Conservation (phyloP, 2,888 invertebrate genomes). For the Calameuta idolon region DNA sequence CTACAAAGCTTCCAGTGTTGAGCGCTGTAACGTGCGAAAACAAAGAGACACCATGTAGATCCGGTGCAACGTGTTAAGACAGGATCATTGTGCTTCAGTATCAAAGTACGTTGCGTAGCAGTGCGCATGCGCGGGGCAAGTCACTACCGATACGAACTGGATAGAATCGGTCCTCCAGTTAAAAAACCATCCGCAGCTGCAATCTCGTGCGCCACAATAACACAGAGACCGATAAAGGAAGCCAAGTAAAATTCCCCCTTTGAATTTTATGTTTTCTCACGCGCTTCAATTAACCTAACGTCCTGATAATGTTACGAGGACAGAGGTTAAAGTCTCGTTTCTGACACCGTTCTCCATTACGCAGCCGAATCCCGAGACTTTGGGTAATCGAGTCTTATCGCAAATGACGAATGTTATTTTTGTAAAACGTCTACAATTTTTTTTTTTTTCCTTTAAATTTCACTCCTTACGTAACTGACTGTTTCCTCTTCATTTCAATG, state of each 20-base stretch:
- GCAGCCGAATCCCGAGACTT: background rate
- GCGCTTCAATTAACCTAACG: background rate
- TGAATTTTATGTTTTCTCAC: background rate
- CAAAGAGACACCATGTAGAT: background rate
- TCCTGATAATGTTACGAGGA: background rate
- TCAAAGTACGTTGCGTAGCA: background rate
- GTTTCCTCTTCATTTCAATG: background rate
- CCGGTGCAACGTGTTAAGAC: background rate
- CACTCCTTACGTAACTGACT: background rate
- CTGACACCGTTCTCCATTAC: background rate
- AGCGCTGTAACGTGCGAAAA: background rate
- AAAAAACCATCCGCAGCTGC: background rate
- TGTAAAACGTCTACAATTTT: too few species aligned
- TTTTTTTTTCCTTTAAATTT: too few species aligned
- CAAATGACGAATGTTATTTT: background rate
- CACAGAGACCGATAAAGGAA: background rate
- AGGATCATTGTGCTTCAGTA: background rate
- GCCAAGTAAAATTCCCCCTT: background rate
- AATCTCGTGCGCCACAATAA: background rate
- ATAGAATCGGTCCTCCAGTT: background rate
- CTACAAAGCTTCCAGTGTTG: background rate
- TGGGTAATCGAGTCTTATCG: background rate
- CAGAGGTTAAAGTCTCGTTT: background rate
- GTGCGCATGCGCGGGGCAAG: background rate
- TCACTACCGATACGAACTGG: background rate